These are phyloP conservation scores for Poeciliopsis prolifica DNA, from an alignment of 2,113 vertebrate genomes.

Conservation along the genomic window DNA sequence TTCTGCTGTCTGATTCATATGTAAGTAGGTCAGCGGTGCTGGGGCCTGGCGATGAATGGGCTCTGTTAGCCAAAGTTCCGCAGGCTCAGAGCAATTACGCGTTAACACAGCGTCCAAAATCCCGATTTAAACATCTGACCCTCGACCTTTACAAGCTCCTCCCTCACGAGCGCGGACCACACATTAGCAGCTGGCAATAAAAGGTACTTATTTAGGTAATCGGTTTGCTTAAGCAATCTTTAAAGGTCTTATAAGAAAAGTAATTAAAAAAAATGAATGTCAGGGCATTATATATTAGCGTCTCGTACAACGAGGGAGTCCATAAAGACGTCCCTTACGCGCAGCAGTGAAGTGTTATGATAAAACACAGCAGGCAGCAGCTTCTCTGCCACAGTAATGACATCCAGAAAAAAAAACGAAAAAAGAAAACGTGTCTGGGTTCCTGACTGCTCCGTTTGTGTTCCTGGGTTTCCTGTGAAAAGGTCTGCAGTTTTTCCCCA, in stretches of 20 bases:
- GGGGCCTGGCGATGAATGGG: slow-evolving; percentile 58
- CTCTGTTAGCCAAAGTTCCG: slow-evolving; percentile 53
- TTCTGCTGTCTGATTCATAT: slow-evolving; percentile 70
- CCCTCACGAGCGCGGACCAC: slow-evolving; percentile 11
- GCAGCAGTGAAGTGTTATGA: not conserved
- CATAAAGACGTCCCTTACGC: not conserved
- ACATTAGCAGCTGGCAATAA: slow-evolving; percentile 9
- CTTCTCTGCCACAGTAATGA: not conserved
- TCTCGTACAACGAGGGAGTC: not conserved
- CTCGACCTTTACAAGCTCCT: slow-evolving; percentile 33
- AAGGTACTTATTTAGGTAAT: not conserved
- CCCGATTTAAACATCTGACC: slow-evolving; percentile 13
- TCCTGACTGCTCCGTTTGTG: not conserved
- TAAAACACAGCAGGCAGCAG: not conserved
- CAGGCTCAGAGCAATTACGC: slow-evolving; percentile 68
- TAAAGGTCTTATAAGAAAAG: not conserved
- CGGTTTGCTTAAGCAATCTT: not conserved
- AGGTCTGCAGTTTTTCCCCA: slow-evolving; percentile 7
- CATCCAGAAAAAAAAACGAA: not conserved
- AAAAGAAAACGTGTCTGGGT: not conserved
- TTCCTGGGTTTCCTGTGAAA: not conserved
- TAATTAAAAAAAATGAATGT: not conserved
- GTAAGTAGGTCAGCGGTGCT: slow-evolving; percentile 74
- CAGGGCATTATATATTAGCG: not conserved
- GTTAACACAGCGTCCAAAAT: slow-evolving; percentile 39